Percentiles rank a stretch among this genome's conserved stretches.
These are phyloP conservation scores for Hirtodrosophila duncani DNA, from an alignment of 2,888 invertebrate genomes.

Conservation along the genomic window DNA sequence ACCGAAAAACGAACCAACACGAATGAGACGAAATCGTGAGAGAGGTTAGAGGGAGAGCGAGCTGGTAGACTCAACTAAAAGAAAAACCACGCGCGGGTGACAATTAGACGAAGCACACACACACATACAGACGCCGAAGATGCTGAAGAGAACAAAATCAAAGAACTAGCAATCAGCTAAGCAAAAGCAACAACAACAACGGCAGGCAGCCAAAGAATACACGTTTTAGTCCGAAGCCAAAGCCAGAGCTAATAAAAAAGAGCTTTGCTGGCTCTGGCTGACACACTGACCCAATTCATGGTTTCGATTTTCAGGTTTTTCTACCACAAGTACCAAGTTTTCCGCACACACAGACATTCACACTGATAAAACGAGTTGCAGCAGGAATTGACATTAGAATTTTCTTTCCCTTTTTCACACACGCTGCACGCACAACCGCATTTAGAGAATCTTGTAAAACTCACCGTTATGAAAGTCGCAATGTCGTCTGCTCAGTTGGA, in stretches of 20 bases:
- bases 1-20: slow-evolving; percentile 31
- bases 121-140: slow-evolving; percentile 7
- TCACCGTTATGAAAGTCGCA: slow-evolving; percentile 26
- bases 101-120: slow-evolving; percentile 35
- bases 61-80: slow-evolving; percentile 13
- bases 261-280: slow-evolving; percentile 53
- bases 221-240: slow-evolving; percentile 43
- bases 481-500: slow-evolving; percentile 6
- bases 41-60: slow-evolving; percentile 9
- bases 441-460: slow-evolving; percentile 3
- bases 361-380: slow-evolving; percentile 50
- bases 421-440: too few species aligned
- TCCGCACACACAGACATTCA: slow-evolving; percentile 36
- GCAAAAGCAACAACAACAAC: slow-evolving; percentile 1
- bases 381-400: slow-evolving; percentile 38
- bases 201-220: slow-evolving; percentile 29
- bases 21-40: too few species aligned
- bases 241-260: slow-evolving; percentile 32
- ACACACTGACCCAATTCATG: slow-evolving; percentile 75
- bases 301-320: slow-evolving; percentile 75
- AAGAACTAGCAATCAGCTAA: slow-evolving; percentile 49
- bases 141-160: slow-evolving; percentile 19
- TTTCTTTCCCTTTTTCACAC: neutral
- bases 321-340: slow-evolving; percentile 60
- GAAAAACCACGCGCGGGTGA: slow-evolving; percentile 50